Percentiles rank a stretch among this genome's conserved stretches.
phyloP scores from a whole-genome alignment of 1,140 invertebrate genomes.

The Bombus balteatus region DNA sequence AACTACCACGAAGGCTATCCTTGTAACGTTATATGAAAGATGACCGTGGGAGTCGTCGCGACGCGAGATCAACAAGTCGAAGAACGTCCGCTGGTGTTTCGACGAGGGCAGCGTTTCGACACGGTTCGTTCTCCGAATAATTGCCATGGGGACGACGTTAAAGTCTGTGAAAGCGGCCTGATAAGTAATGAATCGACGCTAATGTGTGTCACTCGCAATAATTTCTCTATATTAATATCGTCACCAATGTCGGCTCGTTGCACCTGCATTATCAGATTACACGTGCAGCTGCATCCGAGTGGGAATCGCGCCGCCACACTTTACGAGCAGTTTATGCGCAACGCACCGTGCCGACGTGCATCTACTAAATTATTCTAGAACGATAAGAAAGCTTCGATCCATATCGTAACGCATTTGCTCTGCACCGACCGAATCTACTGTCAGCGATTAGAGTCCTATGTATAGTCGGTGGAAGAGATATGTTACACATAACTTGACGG shows the following conservation, averaged over 20 bases:
- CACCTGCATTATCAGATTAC: conserved; percentile 74
- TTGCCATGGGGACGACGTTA: neutral
- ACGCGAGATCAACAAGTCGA: neutral
- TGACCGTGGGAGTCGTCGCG: neutral
- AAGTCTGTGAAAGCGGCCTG: conserved; percentile 2
- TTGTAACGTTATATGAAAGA: neutral
- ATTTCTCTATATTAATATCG: conserved; percentile 66
- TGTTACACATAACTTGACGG: neutral
- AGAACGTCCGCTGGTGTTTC: neutral
- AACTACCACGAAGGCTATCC: too few relatives aligned
- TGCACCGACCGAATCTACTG: neutral
- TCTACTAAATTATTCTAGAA: conserved; percentile 55
- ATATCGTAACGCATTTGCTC: neutral
- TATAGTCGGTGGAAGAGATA: too few relatives aligned
- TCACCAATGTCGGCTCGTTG: conserved; percentile 58
- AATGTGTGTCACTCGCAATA: conserved; percentile 52
- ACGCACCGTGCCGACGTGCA: conserved; percentile 33
- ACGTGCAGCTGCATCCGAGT: conserved; percentile 61
- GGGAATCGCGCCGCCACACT: conserved; percentile 55
- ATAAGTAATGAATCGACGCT: conserved; percentile 39
- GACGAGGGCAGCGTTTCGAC: neutral
- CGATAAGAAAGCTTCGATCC: conserved; percentile 37
- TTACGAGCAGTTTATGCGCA: conserved; percentile 65
- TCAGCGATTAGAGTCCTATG: neutral
- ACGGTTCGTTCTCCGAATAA: conserved; percentile 6